A percentile compares a stretch with the other conserved stretches of the same genome.
Conservation (phyloP, 2,888 invertebrate species). For the Caenorhabditis becei region DNA sequence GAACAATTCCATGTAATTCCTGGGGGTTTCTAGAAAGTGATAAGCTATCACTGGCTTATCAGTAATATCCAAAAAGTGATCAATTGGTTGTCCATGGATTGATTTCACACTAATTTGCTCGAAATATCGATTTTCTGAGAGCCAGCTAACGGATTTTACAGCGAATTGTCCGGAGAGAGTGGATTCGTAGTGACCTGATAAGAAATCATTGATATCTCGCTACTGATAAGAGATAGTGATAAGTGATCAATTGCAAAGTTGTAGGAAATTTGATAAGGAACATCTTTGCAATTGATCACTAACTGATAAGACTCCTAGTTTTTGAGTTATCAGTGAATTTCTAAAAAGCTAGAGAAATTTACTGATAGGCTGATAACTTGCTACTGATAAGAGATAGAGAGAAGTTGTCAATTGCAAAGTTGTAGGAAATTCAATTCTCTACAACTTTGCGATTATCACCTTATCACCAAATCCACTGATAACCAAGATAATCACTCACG, state of each 20-base stretch:
- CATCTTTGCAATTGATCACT: too few relatives aligned
- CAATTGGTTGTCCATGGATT: background rate
- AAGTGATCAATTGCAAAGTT: too few relatives aligned
- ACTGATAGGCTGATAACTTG: too few relatives aligned
- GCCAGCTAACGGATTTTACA: background rate
- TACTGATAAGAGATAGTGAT: too few relatives aligned
- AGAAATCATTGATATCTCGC: background rate
- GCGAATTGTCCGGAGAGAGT: background rate
- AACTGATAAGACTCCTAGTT: background rate
- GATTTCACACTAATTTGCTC: background rate
- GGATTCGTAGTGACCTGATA: background rate
- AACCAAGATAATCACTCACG: too few relatives aligned
- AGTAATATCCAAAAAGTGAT: background rate
- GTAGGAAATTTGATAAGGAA: too few relatives aligned
- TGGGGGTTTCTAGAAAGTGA: background rate
- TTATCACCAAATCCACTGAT: too few relatives aligned
- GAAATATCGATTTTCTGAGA: background rate
- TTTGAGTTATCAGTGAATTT: background rate
- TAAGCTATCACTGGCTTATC: background rate
- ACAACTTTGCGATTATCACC: too few relatives aligned
- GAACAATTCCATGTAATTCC: background rate
- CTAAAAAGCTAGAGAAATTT: background rate
- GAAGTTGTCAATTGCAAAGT: background rate
- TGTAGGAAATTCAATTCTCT: too few relatives aligned
- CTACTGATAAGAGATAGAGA: too few relatives aligned